Evolutionary conservation across 2,888 invertebrate species (phyloP), one percentile per base, ranked within the genome.

Genomic region (Drosophila quinaria): DNA sequence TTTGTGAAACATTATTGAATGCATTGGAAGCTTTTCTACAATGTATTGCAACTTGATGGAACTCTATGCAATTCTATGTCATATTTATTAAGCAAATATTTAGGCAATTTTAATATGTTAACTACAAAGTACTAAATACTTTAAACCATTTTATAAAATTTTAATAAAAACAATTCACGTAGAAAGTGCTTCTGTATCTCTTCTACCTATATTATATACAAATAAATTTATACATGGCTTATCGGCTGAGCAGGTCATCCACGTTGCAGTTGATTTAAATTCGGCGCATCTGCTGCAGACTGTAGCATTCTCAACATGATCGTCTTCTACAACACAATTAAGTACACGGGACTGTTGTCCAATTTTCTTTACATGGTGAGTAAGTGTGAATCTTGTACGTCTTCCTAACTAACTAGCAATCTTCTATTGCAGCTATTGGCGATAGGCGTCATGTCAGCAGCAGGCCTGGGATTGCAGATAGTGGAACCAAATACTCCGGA

Each of bases 301-400:
- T 70, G 39, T 44, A 61, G 55, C 72, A 73, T 64, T 78, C 61
- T 17, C 67, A 80, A 64, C 29, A 91, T 91, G 91, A 86, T 87
- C 62, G 80, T 74, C 70, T 81, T 79, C 67, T 87, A 91, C 54
- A 85, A 80, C 55, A 87, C 85, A 51, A 73, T 91, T 9, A 91
- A 90, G 66, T 89, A 85, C 71, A 82, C 87, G 42, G 84, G 87
- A 56, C 89, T 91, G 46, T 61, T 76, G 59, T 81, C 89, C 73
- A 91, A 91, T 77, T 63, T 86, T 19, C 60, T 89, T 4, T 90
- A 90, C 70, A 77, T 91, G 90, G 91, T 90, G 60, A 85, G 85
- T 59, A 19, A 13, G 3, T 15, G 1, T 13, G 9, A n/a, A 9
- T 9, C 8, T 29, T 15, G 8, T 52, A 39, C 17, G 9, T 9